phyloP scores from a whole-genome alignment of 2,797 vertebrate genomes.

The Lithobates pipiens region DNA sequence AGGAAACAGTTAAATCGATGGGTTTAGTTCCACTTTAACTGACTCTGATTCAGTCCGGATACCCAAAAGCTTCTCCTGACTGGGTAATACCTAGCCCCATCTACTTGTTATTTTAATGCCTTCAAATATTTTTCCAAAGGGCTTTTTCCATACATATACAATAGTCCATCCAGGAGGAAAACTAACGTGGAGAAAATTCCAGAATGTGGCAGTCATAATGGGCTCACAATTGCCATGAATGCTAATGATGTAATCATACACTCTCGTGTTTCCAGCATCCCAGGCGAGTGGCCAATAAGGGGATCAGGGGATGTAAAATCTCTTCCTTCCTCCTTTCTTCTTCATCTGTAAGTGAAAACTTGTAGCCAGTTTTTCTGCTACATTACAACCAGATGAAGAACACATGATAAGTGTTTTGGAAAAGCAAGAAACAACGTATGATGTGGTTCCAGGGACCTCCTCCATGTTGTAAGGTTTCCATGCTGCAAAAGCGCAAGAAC shows the following conservation, averaged over 20 bases:
- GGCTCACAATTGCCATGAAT: constrained; percentile 10
- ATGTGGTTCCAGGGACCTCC: constrained; percentile 33
- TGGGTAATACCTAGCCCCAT: too few species aligned
- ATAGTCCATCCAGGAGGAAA: background rate
- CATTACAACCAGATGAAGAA: constrained; percentile 49
- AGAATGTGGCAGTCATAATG: background rate
- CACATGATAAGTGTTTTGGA: constrained; percentile 50
- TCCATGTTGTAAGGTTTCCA: background rate
- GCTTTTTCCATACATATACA: background rate
- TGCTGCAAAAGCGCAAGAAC: background rate
- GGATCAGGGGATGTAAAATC: constrained; percentile 27
- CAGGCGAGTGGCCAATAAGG: constrained; percentile 3
- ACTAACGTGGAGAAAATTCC: background rate
- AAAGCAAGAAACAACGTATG: constrained; percentile 7
- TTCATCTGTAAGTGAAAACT: constrained; percentile 50
- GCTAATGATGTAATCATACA: constrained; percentile 22
- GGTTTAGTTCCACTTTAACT: too few species aligned
- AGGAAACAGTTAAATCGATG: too few species aligned
- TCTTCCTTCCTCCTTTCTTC: constrained; percentile 36
- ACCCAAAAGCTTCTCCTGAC: too few species aligned
- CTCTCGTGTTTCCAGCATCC: constrained; percentile 14
- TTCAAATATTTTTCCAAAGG: background rate
- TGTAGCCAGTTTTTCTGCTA: constrained; percentile 36
- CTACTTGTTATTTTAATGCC: too few species aligned
- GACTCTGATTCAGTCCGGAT: too few species aligned